Evolutionary conservation across 2,888 invertebrate genomes (phyloP).

Genomic region (Dicycla oo): DNA sequence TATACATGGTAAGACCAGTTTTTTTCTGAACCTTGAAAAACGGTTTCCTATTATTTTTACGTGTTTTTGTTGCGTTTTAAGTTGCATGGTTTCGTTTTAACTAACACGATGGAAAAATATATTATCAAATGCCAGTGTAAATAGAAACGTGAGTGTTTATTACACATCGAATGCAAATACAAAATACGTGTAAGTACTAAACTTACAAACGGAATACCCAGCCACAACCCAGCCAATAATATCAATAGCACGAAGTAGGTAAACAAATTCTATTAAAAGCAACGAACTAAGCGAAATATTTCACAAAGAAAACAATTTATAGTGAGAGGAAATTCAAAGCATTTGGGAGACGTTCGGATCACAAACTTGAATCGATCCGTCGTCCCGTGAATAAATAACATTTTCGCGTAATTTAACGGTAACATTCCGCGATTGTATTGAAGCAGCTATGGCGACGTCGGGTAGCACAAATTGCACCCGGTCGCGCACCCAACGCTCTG

Average conservation of each 20-base stretch:
- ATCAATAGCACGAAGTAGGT: conserved; percentile 30
- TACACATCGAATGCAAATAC: conserved; percentile 1
- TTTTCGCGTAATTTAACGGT: conserved; percentile 80
- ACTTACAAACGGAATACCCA: not conserved
- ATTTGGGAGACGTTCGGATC: conserved; percentile 63
- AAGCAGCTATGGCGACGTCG: conserved; percentile 72
- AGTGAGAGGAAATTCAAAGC: conserved; percentile 62
- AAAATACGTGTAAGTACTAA: not conserved
- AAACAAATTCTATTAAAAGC: conserved; percentile 50
- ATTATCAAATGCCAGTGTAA: not conserved
- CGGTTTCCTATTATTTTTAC: conserved; percentile 8
- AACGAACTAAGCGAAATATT: conserved; percentile 56
- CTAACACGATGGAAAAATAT: not conserved
- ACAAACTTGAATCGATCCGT: conserved; percentile 75
- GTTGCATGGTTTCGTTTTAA: conserved; percentile 8
- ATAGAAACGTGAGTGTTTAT: not conserved
- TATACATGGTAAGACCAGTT: conserved; percentile 33
- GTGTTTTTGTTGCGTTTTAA: conserved; percentile 24
- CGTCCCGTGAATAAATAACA: conserved; percentile 77
- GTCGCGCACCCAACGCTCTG: conserved; percentile 72
- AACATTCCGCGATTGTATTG: conserved; percentile 78
- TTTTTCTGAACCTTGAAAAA: conserved; percentile 38
- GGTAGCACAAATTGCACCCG: conserved; percentile 81
- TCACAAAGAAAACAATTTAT: conserved; percentile 67
- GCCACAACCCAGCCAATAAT: conserved; percentile 27